Evolutionary conservation across 1,140 invertebrate species (phyloP).

Genomic region (Saccostrea glomerata): DNA sequence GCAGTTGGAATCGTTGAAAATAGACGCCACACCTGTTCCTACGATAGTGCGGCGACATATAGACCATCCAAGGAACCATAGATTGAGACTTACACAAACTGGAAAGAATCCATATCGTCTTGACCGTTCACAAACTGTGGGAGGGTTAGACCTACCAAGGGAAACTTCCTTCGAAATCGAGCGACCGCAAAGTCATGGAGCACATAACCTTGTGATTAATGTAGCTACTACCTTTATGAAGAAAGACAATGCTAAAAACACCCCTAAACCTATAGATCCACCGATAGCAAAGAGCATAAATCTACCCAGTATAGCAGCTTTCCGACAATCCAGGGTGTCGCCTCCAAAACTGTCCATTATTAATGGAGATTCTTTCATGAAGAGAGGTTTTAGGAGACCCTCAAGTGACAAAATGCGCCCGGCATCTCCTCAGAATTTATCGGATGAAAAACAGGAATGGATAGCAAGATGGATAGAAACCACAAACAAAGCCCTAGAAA

Average conservation of each 20-base stretch:
- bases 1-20: constrained; percentile 46
- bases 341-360: constrained; percentile 41
- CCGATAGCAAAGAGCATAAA: constrained; percentile 13
- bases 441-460: constrained; percentile 54
- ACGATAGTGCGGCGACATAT: constrained; percentile 38
- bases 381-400: constrained; percentile 39
- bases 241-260: constrained; percentile 35
- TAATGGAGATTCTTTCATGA: neutral
- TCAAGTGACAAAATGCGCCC: constrained; percentile 35
- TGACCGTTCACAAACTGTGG: constrained; percentile 49
- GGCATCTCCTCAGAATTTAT: constrained; percentile 48
- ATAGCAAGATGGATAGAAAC: constrained; percentile 55
- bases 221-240: constrained; percentile 54
- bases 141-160: constrained; percentile 33
- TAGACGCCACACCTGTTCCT: constrained; percentile 49
- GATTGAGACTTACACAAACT: constrained; percentile 46
- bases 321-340: neutral
- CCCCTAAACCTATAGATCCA: constrained; percentile 6
- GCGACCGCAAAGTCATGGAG: constrained; percentile 52
- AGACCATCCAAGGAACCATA: constrained; percentile 51
- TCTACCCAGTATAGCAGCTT: constrained; percentile 30
- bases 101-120: constrained; percentile 50
- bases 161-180: constrained; percentile 56
- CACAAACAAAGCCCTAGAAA: constrained; percentile 53
- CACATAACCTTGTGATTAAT: constrained; percentile 52